These are phyloP conservation scores for Muntiacus reevesi DNA, from an alignment of 2,113 vertebrate genomes.

Conservation along the genomic window DNA sequence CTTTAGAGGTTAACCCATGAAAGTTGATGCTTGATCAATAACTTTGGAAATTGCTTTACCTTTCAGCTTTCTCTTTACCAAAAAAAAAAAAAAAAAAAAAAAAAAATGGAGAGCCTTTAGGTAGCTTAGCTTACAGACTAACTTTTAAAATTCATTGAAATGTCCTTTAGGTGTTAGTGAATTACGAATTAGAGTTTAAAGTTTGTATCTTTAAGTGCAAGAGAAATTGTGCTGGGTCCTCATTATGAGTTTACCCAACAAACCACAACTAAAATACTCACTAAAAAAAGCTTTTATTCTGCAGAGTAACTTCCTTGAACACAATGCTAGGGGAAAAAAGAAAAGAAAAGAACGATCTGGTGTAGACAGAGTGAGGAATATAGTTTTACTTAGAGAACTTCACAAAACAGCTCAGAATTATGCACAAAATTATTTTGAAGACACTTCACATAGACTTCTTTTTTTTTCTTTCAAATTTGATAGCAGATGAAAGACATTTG, in stretches of 20 bases:
- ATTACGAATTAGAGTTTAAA: background rate
- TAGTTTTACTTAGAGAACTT: background rate
- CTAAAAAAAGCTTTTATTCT: conserved; percentile 25
- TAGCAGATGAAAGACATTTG: conserved; percentile 58
- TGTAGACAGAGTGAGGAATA: background rate
- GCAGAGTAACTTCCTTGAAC: conserved; percentile 12
- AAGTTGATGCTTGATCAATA: background rate
- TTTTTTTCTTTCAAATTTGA: conserved; percentile 29
- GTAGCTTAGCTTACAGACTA: background rate
- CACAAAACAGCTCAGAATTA: conserved; percentile 32
- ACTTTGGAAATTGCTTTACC: conserved; percentile 10
- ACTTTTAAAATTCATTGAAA: conserved; percentile 16
- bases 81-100: background rate
- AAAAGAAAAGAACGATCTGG: background rate
- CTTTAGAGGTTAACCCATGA: background rate
- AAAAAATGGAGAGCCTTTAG: background rate
- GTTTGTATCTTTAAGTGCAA: background rate
- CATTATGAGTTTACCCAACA: background rate
- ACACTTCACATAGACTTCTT: conserved; percentile 29
- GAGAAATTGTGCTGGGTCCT: background rate
- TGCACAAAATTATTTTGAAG: conserved; percentile 47
- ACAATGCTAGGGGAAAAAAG: background rate
- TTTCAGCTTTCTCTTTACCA: background rate
- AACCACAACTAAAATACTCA: conserved; percentile 23
- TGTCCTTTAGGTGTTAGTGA: conserved; percentile 1